Conservation (phyloP, 1,140 invertebrate species). For the Aethina tumida region DNA sequence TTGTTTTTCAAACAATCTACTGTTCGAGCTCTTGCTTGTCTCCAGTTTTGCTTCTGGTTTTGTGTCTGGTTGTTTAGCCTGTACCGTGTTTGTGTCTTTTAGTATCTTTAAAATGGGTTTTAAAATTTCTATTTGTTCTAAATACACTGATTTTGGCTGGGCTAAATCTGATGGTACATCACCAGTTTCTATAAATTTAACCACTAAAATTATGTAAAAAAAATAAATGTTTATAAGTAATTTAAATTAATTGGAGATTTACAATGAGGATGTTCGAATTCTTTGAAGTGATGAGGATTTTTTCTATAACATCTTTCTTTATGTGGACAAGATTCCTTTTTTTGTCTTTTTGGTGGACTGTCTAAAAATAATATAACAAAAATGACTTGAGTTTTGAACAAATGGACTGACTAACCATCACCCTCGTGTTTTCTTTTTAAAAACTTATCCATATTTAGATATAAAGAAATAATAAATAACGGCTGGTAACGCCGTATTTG, state of each 20-base stretch:
- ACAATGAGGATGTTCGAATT: conserved; percentile 72
- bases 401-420: conserved; percentile 2
- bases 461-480: too few relatives aligned
- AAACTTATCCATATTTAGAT: conserved; percentile 7
- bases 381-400: conserved; percentile 3
- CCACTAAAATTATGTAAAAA: conserved; percentile 23
- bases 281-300: conserved; percentile 71
- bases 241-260: conserved; percentile 27
- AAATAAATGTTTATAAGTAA: conserved; percentile 19
- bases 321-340: conserved; percentile 51
- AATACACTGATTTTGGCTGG: conserved; percentile 30
- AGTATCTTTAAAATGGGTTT: conserved; percentile 17
- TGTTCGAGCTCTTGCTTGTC: conserved; percentile 21
- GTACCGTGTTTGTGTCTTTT: neutral
- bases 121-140: conserved; percentile 46
- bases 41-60: conserved; percentile 5
- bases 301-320: conserved; percentile 66
- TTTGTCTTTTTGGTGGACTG: conserved; percentile 13
- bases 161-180: conserved; percentile 35
- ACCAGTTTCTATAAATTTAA: conserved; percentile 29
- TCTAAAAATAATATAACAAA: conserved; percentile 2
- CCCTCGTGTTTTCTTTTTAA: conserved; percentile 10
- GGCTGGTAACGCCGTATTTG: too few relatives aligned
- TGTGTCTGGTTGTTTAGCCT: neutral
- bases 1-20: conserved; percentile 19